Evolutionary conservation across 2,888 invertebrate species (phyloP), one percentile per base, ranked within the genome.

Genomic region (Uropetala carovei): DNA sequence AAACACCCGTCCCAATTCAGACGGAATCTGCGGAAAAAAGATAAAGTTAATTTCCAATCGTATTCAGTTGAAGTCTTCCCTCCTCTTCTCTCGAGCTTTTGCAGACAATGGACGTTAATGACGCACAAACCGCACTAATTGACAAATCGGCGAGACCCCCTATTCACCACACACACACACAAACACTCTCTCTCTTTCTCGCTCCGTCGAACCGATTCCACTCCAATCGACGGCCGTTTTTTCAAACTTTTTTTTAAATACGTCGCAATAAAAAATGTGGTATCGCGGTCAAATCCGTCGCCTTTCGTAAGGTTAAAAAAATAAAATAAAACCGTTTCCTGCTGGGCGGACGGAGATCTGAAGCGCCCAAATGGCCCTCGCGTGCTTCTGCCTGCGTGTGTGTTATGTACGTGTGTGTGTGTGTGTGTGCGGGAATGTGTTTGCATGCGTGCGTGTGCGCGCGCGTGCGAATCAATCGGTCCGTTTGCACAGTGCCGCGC

Each of bases 81-180:
- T 27, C n/a, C 13, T 68, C 68, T n/a, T 68, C n/a, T 22, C 11
- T 11, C 68, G 13, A 0, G 14, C 22, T 75, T 27, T 27, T 10
- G 75, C 11, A 64, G 43, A 89, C 89, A 89, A 89, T 89, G 64
- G 89, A 9, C 68, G 14, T 89, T 89, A 89, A 89, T 89, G 64
- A 89, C 43, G 64, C 86, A 16, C 60, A 64, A 75, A 89, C 64
- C 89, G 30, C 89, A 89, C 89, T 89, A 89, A 89, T 89, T 89
- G 64, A 43, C 43, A 64, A 43, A 64, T 89, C 43, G 64, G 27
- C 13, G 81, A 13, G 56, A 9, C 18, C 83, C 18, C 27, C 16
- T 18, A 1, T 0, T 82, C 22, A 16, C 30, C 30, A 27, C 30
- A 11, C 22, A 16, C 14, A 8, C 82, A 14, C 4, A 13, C 83